These are phyloP conservation scores for Euplagia quadripunctaria DNA, from an alignment of 2,888 invertebrate species.

Conservation along the genomic window DNA sequence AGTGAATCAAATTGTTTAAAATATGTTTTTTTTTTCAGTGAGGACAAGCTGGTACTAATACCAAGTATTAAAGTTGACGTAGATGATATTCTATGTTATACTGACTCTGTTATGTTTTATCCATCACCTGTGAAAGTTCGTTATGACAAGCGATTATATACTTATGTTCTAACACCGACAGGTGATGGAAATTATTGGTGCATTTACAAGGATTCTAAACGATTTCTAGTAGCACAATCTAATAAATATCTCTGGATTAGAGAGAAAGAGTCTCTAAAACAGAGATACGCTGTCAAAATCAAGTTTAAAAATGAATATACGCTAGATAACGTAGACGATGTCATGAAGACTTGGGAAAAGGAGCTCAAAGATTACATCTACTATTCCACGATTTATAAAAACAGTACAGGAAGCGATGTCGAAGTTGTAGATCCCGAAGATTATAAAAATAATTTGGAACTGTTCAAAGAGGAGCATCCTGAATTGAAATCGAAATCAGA, in stretches of 20 bases:
- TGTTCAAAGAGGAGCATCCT: conserved; percentile 53
- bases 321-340: conserved; percentile 44
- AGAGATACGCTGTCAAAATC: conserved; percentile 72
- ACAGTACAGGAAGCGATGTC: conserved; percentile 49
- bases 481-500: conserved; percentile 56
- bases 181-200: conserved; percentile 83
- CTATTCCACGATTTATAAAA: conserved; percentile 67
- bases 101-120: conserved; percentile 70
- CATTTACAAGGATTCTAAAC: conserved; percentile 64
- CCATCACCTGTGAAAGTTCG: conserved; percentile 64
- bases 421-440: conserved; percentile 37
- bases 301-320: conserved; percentile 52
- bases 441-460: conserved; percentile 54
- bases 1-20: neutral
- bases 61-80: conserved; percentile 60
- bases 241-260: conserved; percentile 71
- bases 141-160: conserved; percentile 51
- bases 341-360: conserved; percentile 60
- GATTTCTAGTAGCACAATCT: conserved; percentile 65
- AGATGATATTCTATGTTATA: conserved; percentile 72
- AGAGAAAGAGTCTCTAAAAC: conserved; percentile 62
- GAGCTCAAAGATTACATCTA: conserved; percentile 73
- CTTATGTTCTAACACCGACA: conserved; percentile 61
- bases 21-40: conserved; percentile 59
- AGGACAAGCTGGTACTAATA: conserved; percentile 64